A percentile compares a stretch with the other conserved stretches of the same genome.
phyloP scores from a whole-genome alignment of 1,140 invertebrate genomes.

The Helicoverpa armigera region DNA sequence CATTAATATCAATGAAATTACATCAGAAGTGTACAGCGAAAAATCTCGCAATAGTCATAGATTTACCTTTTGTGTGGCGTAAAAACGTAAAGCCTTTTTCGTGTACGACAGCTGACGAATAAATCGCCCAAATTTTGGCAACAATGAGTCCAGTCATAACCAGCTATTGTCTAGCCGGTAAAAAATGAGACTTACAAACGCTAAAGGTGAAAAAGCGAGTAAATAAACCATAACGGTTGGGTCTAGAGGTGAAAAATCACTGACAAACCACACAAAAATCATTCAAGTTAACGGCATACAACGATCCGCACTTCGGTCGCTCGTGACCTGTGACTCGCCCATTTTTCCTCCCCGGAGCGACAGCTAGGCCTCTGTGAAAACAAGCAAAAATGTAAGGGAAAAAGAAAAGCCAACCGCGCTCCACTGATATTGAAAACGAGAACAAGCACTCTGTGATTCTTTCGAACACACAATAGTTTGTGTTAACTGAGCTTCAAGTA shows the following conservation, averaged over 20 bases:
- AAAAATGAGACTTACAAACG: slow-evolving; percentile 38
- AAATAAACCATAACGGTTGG: slow-evolving; percentile 57
- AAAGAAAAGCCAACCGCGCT: slow-evolving; percentile 51
- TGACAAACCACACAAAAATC: slow-evolving; percentile 66
- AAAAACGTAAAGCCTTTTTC: slow-evolving; percentile 24
- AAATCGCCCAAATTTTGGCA: slow-evolving; percentile 20
- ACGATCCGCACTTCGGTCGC: slow-evolving; percentile 65
- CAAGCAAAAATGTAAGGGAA: slow-evolving; percentile 52
- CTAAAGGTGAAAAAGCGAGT: slow-evolving; percentile 51
- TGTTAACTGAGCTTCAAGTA: slow-evolving; percentile 45
- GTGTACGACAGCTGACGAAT: slow-evolving; percentile 21
- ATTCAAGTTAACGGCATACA: slow-evolving; percentile 73
- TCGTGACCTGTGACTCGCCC: slow-evolving; percentile 64
- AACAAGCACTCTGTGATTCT: slow-evolving; percentile 54
- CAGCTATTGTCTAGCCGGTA: slow-evolving; percentile 24
- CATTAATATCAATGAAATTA: no score
- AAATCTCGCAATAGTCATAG: not conserved
- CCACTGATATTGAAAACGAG: slow-evolving; percentile 56
- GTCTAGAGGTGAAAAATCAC: slow-evolving; percentile 63
- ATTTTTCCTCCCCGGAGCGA: slow-evolving; percentile 57
- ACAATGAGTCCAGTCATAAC: slow-evolving; percentile 15
- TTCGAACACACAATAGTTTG: slow-evolving; percentile 44
- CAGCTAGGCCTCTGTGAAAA: slow-evolving; percentile 53
- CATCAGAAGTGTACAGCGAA: not conserved
- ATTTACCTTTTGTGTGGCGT: not conserved